Conservation (phyloP, 2,797 vertebrate genomes). For the Halcyon badia region DNA sequence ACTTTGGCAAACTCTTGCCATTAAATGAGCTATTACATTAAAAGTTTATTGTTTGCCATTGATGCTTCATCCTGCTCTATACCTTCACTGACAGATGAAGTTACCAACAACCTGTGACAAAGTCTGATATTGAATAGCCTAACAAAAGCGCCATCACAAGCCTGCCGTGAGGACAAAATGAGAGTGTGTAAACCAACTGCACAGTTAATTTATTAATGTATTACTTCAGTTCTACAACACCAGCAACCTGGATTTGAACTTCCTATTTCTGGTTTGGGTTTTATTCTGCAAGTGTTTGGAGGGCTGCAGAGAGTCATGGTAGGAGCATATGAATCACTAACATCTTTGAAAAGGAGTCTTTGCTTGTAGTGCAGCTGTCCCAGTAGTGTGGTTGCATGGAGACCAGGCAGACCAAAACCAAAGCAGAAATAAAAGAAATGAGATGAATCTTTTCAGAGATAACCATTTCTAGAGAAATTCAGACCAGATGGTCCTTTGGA, state of each 20-base stretch:
- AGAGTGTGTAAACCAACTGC: not conserved
- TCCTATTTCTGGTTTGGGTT: conserved; percentile 35
- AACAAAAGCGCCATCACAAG: not conserved
- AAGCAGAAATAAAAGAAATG: conserved; percentile 8
- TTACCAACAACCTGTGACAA: not conserved
- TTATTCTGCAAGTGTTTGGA: not conserved
- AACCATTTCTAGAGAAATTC: not conserved
- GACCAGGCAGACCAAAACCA: not conserved
- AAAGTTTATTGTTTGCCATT: not conserved
- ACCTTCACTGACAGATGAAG: not conserved
- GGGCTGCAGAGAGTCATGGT: not conserved
- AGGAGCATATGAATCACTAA: not conserved
- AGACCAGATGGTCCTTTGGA: not conserved
- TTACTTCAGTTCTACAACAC: not conserved
- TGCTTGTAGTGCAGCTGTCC: not conserved
- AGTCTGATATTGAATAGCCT: not conserved
- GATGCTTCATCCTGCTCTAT: not conserved
- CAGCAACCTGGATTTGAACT: not conserved
- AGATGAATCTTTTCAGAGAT: not conserved
- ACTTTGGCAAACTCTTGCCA: not conserved
- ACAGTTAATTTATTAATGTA: not conserved
- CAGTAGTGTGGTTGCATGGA: not conserved
- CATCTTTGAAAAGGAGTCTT: not conserved
- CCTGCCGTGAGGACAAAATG: not conserved
- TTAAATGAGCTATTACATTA: not conserved